Conservation (phyloP, 2,888 invertebrate species). For the Heliconius aoede region DNA sequence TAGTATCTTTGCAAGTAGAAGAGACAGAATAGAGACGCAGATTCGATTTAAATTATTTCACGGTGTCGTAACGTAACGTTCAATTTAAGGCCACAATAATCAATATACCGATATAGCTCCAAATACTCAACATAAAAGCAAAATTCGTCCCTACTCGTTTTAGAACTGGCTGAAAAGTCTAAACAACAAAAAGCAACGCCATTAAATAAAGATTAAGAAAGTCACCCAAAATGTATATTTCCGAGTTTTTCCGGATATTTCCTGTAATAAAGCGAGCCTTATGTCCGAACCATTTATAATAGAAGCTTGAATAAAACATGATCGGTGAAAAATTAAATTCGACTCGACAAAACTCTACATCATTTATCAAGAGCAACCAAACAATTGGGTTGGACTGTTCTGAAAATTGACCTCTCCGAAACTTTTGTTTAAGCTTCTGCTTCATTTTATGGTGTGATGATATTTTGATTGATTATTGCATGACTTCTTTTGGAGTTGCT, state of each 20-base stretch:
- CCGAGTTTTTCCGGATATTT: slow-evolving; percentile 2
- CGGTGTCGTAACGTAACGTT: no score
- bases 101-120: no score
- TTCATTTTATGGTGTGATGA: slow-evolving; percentile 20
- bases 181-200: background rate
- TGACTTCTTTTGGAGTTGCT: background rate
- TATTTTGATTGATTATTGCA: slow-evolving; percentile 25
- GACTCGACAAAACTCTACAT: slow-evolving; percentile 38
- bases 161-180: no score
- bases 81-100: no score
- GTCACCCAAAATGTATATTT: slow-evolving; percentile 11
- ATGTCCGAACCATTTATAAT: slow-evolving; percentile 43
- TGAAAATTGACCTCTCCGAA: slow-evolving; percentile 40
- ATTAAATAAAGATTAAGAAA: slow-evolving; percentile 15
- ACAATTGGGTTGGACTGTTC: slow-evolving; percentile 40
- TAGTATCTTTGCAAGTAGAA: no score
- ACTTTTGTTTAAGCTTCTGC: slow-evolving; percentile 25
- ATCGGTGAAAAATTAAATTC: slow-evolving; percentile 49
- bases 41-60: no score
- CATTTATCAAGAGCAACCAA: slow-evolving; percentile 50
- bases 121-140: no score
- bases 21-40: no score
- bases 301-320: slow-evolving; percentile 49
- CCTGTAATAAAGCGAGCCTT: slow-evolving; percentile 15
- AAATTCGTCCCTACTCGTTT: no score